phyloP scores from a whole-genome alignment of 2,113 vertebrate species.

The Carassius gibelio region DNA sequence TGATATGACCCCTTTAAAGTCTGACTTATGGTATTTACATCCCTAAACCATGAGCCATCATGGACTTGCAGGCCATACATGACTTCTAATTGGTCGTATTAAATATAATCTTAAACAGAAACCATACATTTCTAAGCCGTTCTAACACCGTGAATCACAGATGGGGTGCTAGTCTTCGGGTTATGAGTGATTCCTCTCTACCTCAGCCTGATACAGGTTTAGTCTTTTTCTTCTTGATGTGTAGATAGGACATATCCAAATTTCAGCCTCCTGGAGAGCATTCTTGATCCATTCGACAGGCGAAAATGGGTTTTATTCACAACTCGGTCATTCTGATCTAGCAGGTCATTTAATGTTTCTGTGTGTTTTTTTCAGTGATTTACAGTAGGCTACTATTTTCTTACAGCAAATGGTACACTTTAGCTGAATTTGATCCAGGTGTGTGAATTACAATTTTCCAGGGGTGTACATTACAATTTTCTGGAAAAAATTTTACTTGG shows the following conservation, averaged over 20 bases:
- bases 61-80: neutral
- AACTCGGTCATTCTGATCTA: neutral
- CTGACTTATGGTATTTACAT: neutral
- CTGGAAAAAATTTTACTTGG: neutral
- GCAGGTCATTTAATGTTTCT: neutral
- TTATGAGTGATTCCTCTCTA: neutral
- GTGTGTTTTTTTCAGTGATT: neutral
- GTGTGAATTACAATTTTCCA: neutral
- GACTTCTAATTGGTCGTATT: neutral
- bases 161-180: neutral
- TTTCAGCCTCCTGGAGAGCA: neutral
- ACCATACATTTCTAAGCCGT: neutral
- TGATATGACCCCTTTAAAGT: constrained; percentile 20
- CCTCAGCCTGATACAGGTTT: neutral
- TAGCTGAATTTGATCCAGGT: neutral
- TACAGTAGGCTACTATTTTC: neutral
- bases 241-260: neutral
- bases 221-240: neutral
- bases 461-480: too few species aligned
- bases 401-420: neutral
- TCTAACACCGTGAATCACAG: neutral
- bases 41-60: neutral
- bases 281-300: neutral
- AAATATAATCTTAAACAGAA: neutral
- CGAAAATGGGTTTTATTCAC: constrained; percentile 24